Conservation (phyloP, 2,888 invertebrate genomes). For the Tipula lateralis region DNA sequence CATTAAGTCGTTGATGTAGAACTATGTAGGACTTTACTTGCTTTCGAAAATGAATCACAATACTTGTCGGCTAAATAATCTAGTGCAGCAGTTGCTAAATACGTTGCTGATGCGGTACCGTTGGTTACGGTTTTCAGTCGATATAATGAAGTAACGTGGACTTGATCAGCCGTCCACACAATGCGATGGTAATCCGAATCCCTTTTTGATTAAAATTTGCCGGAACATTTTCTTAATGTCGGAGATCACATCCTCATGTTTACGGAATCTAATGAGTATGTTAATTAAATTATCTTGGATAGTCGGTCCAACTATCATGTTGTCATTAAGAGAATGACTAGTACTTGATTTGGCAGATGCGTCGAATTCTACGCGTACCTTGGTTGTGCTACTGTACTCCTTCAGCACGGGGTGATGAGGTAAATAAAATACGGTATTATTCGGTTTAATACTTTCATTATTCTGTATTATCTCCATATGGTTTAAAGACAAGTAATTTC, state of each 20-base stretch:
- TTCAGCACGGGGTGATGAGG: neutral
- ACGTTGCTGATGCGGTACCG: neutral
- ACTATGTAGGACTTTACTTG: neutral
- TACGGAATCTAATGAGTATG: no score
- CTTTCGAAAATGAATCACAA: neutral
- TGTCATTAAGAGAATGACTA: neutral
- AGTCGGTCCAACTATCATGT: no score
- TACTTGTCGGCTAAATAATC: neutral
- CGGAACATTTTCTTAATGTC: no score
- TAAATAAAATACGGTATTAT: neutral
- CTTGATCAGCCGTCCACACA: no score
- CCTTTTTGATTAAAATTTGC: no score
- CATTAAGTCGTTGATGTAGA: neutral
- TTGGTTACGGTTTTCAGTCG: neutral
- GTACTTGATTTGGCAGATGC: neutral
- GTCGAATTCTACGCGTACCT: no score
- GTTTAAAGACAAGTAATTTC: neutral
- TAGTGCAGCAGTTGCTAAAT: neutral
- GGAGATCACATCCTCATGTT: no score
- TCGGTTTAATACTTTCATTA: neutral
- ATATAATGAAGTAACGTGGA: no score
- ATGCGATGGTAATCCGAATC: no score
- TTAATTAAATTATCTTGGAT: no score
- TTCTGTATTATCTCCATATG: neutral
- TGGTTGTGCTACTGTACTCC: neutral